Percentiles rank a stretch among this genome's conserved stretches.
Evolutionary conservation across 92 coral and sea anemone genomes (phyloP).

Genomic region (Blastomussa wellsi): DNA sequence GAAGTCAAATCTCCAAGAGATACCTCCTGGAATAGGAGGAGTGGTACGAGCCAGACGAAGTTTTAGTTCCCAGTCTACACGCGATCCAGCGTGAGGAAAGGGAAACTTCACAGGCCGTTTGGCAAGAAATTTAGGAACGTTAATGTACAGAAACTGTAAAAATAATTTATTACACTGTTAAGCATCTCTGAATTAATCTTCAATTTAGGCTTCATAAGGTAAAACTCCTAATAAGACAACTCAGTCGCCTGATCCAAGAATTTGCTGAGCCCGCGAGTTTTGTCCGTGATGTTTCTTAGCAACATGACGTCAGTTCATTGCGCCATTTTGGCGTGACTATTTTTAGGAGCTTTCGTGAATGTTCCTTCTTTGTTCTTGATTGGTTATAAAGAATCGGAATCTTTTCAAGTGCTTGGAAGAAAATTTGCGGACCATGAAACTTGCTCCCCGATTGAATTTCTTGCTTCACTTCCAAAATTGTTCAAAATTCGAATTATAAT

Average conservation of each 20-base stretch:
- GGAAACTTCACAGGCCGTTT: not conserved
- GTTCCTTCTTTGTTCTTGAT: not conserved
- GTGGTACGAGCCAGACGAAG: not conserved
- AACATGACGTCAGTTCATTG: not conserved
- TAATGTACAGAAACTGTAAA: constrained; percentile 2
- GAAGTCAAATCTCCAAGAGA: not conserved
- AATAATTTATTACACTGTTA: constrained; percentile 8
- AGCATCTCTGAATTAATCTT: not conserved
- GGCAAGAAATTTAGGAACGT: not conserved
- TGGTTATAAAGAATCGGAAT: not conserved
- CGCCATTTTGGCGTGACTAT: not conserved
- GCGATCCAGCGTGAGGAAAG: not conserved
- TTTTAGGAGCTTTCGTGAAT: not conserved
- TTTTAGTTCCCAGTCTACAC: constrained; percentile 1
- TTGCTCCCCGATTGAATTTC: not conserved
- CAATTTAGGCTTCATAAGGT: not conserved
- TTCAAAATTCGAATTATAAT: not conserved
- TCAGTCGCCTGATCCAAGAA: not conserved
- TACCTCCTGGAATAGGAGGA: not conserved
- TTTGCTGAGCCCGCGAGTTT: not conserved
- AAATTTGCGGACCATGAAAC: not conserved
- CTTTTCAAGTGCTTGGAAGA: not conserved
- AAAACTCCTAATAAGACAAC: not conserved
- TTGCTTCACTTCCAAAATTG: not conserved
- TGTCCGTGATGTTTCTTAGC: not conserved